A percentile compares a stretch with the other conserved stretches of the same genome.
Conservation (phyloP, 2,888 invertebrate genomes). For the Sepioteuthis lessoniana region DNA sequence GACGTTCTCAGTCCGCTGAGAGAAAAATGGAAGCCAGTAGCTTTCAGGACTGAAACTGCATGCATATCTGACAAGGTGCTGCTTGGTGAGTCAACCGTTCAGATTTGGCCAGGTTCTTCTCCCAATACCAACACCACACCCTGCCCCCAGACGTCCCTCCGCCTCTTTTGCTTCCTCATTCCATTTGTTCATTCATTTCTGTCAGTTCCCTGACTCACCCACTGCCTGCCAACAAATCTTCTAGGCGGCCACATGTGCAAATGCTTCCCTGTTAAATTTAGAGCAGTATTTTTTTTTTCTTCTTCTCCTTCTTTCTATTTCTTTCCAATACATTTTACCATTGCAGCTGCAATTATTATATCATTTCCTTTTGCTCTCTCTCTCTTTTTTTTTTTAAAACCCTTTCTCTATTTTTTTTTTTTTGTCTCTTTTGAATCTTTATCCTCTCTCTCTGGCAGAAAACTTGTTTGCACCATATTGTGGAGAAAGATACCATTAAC, state of each 20-base stretch:
- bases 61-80: conserved; percentile 21
- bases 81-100: conserved; percentile 33
- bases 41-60: neutral
- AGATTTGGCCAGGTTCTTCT: neutral
- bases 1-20: neutral
- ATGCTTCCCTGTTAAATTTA: neutral
- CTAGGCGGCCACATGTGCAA: neutral
- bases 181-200: neutral
- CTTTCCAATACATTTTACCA: neutral
- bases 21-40: neutral
- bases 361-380: neutral
- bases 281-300: neutral
- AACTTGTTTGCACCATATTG: neutral
- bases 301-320: neutral
- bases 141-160: neutral
- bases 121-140: neutral
- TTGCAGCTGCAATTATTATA: neutral
- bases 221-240: neutral
- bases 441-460: neutral
- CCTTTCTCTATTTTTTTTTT: neutral
- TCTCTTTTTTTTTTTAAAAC: neutral
- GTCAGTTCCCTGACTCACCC: neutral
- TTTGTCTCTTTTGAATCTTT: neutral
- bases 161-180: neutral
- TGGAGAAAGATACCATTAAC: neutral